Evolutionary conservation across 2,113 vertebrate species (phyloP), one percentile per base, ranked within the genome.

Genomic region (Stegostoma tigrinum): DNA sequence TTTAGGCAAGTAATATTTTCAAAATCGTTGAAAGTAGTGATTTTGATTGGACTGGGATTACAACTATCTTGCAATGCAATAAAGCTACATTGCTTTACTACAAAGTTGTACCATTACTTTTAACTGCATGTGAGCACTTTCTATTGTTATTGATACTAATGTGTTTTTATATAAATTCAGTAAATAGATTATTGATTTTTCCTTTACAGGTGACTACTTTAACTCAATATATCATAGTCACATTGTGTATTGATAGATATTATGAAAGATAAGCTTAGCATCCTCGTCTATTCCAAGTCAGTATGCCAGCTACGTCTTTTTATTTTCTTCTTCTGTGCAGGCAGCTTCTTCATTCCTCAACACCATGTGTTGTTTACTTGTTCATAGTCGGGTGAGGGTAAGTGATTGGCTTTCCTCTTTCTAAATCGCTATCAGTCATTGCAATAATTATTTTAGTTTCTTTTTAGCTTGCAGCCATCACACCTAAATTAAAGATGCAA

Each of bases 161-260:
- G 38, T 21, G 45, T 94, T 68, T 94, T 42, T 7, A 38, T 68
- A 70, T 21, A 42, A 67, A 68, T 68, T 94, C 8, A 94, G 68
- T 38, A 64, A 68, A 94, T 42, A 94, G 91, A 67, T 94, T 42
- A 94, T 42, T 42, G 91, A 68, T 66, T 67, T 94, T 23, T 94
- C 64, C 67, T 68, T 30, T 34, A 93, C 24, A 66, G 66, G 27
- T n/a, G 15, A 38, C 34, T 34, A 3, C 48, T 64, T 38, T 94
- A 67, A 68, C 34, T 67, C n/a, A 38, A 24, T n/a, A 68, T 94
- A 21, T 67, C 19, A 94, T 21, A 2, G 23, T 61, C 30, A 55
- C 52, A 15, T 61, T 89, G n/a, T 61, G 10, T 55, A 7, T 89
- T 61, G 86, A 61, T 55, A 3, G 45, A 52, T 55, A 30, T 52